Base-by-base conservation (phyloP, 1,140 invertebrate species). In the Zelostemma sp. region DNA sequence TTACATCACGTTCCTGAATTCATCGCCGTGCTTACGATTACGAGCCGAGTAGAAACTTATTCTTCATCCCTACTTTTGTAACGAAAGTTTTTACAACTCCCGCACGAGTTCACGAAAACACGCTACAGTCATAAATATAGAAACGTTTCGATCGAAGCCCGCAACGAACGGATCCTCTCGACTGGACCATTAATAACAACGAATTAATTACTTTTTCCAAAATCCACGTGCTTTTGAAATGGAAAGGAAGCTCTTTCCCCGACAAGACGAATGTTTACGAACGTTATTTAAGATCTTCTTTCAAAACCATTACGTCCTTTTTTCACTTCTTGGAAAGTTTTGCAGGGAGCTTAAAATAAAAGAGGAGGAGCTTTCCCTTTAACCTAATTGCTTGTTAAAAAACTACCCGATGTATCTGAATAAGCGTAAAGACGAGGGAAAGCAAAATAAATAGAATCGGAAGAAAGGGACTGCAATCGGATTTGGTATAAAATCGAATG, bases 1-100 rank as follows among this genome's bases (percentile, higher is more conserved):
- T 67, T 72, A 59, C 60, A 64, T 72, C 69, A 67, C 69, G 63
- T 72, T 64, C 56, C 51, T 60, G 63, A 64, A 67, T 72, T 72
- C 69, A 67, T 67, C 56, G 63, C 58, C 51, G 66, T 72, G 63
- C 63, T 67, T 67, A 67, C 63, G 56, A 72, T 67, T 67, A 67
- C 63, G 56, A 67, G 63, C 53, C 50, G 63, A 66, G 62, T 59
- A 63, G 47, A 54, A 61, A 67, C 62, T 72, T 64, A 61, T 60
- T 56, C 55, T 71, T 56, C 40, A 25, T 59, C 21, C 49, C 35
- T 31, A 0, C 58, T 47, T 31, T 48, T 58, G 60, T 61, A 64
- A 63, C 69, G 63, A 57, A 66, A 63, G 62, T 76, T 68, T 76
- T 76, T 71, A 70, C 72, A 68, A 72, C 67, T 61, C 72, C 69